These are phyloP conservation scores for Vanessa tameamea DNA, from an alignment of 1,140 invertebrate genomes.

Conservation along the genomic window DNA sequence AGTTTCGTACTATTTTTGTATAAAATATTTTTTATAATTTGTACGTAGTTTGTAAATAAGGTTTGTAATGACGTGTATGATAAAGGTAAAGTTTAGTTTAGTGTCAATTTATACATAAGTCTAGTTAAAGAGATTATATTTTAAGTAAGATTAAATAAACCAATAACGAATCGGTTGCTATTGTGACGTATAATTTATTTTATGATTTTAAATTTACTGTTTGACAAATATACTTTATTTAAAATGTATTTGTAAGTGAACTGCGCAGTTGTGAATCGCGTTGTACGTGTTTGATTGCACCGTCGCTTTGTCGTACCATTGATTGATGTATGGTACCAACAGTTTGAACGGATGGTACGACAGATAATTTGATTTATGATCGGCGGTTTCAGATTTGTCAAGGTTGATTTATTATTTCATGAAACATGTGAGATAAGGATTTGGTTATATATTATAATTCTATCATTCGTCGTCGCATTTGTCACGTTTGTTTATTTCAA, in stretches of 20 bases:
- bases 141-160: too few species aligned
- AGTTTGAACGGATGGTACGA: slow-evolving; percentile 26
- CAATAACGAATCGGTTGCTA: too few species aligned
- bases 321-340: slow-evolving; percentile 36
- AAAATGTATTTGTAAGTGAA: neutral
- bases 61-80: too few species aligned
- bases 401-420: slow-evolving; percentile 1
- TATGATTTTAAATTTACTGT: too few species aligned
- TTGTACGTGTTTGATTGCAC: slow-evolving; percentile 25
- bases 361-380: slow-evolving; percentile 32
- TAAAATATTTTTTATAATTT: too few species aligned
- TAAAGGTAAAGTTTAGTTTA: too few species aligned
- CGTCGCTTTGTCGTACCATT: slow-evolving; percentile 32
- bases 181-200: too few species aligned
- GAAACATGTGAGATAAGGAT: neutral
- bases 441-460: neutral
- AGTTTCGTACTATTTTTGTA: too few species aligned
- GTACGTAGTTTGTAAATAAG: too few species aligned
- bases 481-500: too few species aligned
- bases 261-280: slow-evolving; percentile 5
- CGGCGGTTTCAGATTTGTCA: neutral
- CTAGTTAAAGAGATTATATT: too few species aligned
- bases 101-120: too few species aligned
- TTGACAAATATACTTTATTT: neutral
- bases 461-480: neutral